phyloP scores from a whole-genome alignment of 2,113 vertebrate genomes.

The Leucoraja erinaceus region DNA sequence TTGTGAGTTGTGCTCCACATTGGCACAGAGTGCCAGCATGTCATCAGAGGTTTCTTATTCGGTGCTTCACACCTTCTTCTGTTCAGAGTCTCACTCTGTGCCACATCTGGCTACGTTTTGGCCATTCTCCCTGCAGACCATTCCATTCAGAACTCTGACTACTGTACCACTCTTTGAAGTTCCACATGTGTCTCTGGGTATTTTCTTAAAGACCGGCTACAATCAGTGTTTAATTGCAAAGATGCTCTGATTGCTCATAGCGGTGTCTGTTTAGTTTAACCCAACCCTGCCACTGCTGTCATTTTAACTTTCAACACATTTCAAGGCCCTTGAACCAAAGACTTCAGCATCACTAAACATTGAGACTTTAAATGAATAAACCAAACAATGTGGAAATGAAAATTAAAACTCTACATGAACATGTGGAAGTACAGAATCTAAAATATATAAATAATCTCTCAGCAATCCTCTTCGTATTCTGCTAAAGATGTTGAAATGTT shows the following conservation, averaged over 20 bases:
- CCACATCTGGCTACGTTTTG: slow-evolving; percentile 35
- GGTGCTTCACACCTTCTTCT: slow-evolving; percentile 20
- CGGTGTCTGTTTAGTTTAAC: not conserved
- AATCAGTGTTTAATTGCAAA: not conserved
- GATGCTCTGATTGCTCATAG: slow-evolving; percentile 8
- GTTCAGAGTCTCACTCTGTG: not conserved
- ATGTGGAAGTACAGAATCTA: not conserved
- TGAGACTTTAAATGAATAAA: not conserved
- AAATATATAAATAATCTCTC: not conserved
- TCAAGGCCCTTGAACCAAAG: not conserved
- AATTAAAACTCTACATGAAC: not conserved
- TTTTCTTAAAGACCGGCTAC: slow-evolving; percentile 30
- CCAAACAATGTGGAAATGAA: not conserved
- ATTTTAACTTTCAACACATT: slow-evolving; percentile 9
- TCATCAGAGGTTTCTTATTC: slow-evolving; percentile 21
- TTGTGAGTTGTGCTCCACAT: not conserved
- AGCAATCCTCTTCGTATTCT: not conserved
- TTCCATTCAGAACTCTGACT: slow-evolving; percentile 20
- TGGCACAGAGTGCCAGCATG: slow-evolving; percentile 23
- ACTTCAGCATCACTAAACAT: slow-evolving; percentile 20
- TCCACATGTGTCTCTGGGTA: slow-evolving; percentile 2
- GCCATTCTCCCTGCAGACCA: slow-evolving; percentile 16
- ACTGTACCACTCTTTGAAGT: slow-evolving; percentile 22
- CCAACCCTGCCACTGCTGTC: not conserved
- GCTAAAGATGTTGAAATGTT: not conserved